These are phyloP conservation scores for Nothura maculosa DNA, from an alignment of 2,797 vertebrate genomes.

Conservation along the genomic window DNA sequence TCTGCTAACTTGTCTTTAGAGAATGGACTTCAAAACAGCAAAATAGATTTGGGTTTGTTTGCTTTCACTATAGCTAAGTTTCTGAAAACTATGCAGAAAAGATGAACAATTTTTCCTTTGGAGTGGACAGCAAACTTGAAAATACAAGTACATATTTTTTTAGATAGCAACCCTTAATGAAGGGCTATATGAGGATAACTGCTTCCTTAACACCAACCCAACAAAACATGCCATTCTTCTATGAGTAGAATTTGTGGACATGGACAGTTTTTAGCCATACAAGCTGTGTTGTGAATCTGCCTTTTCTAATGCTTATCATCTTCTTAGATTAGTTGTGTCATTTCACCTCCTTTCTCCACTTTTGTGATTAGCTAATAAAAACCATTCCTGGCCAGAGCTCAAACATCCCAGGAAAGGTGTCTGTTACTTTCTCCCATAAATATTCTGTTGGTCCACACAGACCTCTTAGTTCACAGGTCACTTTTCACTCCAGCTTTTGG, in stretches of 20 bases:
- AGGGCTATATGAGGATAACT: not conserved
- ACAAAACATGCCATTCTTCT: not conserved
- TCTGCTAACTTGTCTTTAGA: not conserved
- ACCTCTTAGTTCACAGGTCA: not conserved
- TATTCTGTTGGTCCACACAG: not conserved
- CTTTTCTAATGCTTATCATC: not conserved
- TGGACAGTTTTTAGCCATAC: not conserved
- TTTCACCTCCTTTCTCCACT: not conserved
- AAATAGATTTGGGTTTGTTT: not conserved
- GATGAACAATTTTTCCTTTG: not conserved
- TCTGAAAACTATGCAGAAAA: not conserved
- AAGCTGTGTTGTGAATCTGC: not conserved
- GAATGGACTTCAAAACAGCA: not conserved
- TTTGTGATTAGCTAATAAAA: not conserved
- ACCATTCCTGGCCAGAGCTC: not conserved
- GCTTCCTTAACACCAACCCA: not conserved
- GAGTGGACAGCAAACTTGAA: not conserved
- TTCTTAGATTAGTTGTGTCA: not conserved
- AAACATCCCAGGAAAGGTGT: not conserved
- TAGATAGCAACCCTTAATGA: not conserved
- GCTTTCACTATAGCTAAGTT: not conserved
- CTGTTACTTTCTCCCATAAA: not conserved
- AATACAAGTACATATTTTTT: not conserved
- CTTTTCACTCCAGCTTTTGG: not conserved
- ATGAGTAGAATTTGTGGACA: not conserved